Evolutionary conservation across 2,113 vertebrate species (phyloP), one percentile per base, ranked within the genome.

Genomic region (Solenodon paradoxus): DNA sequence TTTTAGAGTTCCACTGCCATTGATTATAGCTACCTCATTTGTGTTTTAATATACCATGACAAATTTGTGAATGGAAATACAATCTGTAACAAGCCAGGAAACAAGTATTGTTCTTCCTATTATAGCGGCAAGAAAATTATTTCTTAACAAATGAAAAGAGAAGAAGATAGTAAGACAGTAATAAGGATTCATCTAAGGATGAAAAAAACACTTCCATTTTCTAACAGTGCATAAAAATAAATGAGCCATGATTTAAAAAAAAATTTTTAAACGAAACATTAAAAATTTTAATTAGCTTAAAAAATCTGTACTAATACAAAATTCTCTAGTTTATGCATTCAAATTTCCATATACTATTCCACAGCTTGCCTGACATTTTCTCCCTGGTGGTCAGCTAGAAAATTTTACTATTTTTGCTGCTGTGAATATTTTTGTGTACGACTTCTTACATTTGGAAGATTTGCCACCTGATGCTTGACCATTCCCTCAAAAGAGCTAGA

Each of bases 1-100:
- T 95, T 95, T 96, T 79, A 95, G 94, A 88, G 78, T 91, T 96
- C 88, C 61, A 61, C n/a, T 59, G 57, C 77, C 84, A 92, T 91
- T 95, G 96, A 96, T 97, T 95, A 95, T 68, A 90, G 88, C 88
- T 90, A 88, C 94, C 81, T 97, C 96, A 95, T 97, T 97, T 97
- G 94, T 75, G 96, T 94, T 95, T 95, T 97, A 97, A 97, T 97
- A 94, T 71, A 92, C 95, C 97, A 82, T 97, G 96, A 97, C 72
- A 0, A 95, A 97, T 95, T 93, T 95, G 84, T 93, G 77, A 96
- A 91, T 95, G 94, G 90, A 97, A 96, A 96, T 91, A 96, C 88
- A 94, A 94, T 96, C 90, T 94, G 84, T 97, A 97, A 96, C 90
- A 96, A 97, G 72, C 79, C 78, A 88, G 92, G 95, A 92, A 95